Evolutionary conservation across 2,113 vertebrate genomes (phyloP).

Genomic region (Lontra canadensis): DNA sequence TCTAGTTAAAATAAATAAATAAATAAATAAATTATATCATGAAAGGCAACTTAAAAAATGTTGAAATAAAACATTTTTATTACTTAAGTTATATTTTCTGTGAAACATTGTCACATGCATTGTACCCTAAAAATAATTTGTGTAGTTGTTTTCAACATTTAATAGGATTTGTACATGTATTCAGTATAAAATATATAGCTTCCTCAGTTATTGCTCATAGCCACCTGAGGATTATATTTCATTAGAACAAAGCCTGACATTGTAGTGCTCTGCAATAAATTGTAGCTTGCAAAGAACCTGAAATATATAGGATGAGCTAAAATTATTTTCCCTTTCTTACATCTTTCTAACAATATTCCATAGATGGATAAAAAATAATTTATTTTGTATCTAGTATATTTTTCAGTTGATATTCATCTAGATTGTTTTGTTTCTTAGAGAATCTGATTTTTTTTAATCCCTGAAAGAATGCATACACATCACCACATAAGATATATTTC

Average conservation of each 20-base stretch:
- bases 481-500: not conserved
- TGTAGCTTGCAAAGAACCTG: not conserved
- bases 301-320: not conserved
- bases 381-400: not conserved
- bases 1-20: not conserved
- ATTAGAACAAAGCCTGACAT: not conserved
- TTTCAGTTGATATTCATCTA: not conserved
- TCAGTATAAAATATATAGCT: not conserved
- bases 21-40: not conserved
- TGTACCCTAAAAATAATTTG: not conserved
- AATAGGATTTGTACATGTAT: not conserved
- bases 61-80: conserved; percentile 5
- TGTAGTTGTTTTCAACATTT: not conserved
- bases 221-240: not conserved
- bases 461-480: not conserved
- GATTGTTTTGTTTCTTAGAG: conserved; percentile 12
- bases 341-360: not conserved
- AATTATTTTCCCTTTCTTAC: not conserved
- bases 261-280: not conserved
- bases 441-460: not conserved
- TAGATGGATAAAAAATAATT: not conserved
- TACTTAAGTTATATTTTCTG: not conserved
- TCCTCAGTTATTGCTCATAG: conserved; percentile 34
- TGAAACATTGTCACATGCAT: not conserved
- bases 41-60: not conserved